These are phyloP conservation scores for Cynocephalus volans DNA, from an alignment of 2,113 vertebrate species.

Conservation along the genomic window DNA sequence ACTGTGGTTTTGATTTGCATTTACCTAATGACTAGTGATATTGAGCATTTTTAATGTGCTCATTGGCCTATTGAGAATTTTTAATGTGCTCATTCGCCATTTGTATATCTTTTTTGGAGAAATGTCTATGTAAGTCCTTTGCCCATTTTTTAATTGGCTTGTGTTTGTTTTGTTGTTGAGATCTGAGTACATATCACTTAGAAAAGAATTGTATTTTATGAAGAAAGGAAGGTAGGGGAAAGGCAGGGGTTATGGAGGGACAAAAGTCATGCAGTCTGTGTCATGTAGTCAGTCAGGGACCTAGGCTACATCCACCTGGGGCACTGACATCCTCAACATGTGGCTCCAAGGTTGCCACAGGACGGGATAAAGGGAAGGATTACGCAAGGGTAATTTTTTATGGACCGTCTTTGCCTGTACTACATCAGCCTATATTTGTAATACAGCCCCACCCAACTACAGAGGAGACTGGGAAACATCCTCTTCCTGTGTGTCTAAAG, in stretches of 20 bases:
- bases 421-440: background rate
- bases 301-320: background rate
- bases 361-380: background rate
- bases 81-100: background rate
- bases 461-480: background rate
- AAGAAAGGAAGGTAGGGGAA: background rate
- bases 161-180: background rate
- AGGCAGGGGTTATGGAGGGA: background rate
- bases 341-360: background rate
- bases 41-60: background rate
- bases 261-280: no score
- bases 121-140: background rate
- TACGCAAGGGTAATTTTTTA: background rate
- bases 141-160: background rate
- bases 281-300: background rate
- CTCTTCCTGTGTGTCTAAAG: background rate
- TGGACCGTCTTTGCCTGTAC: background rate
- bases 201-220: constrained; percentile 1
- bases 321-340: background rate
- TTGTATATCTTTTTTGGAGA: background rate
- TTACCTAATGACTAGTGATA: background rate
- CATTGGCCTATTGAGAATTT: background rate
- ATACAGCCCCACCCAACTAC: background rate
- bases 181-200: background rate
- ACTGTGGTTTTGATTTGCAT: background rate